Base-by-base conservation (phyloP, 2,888 invertebrate species). In the Ariolimax columbianus region DNA sequence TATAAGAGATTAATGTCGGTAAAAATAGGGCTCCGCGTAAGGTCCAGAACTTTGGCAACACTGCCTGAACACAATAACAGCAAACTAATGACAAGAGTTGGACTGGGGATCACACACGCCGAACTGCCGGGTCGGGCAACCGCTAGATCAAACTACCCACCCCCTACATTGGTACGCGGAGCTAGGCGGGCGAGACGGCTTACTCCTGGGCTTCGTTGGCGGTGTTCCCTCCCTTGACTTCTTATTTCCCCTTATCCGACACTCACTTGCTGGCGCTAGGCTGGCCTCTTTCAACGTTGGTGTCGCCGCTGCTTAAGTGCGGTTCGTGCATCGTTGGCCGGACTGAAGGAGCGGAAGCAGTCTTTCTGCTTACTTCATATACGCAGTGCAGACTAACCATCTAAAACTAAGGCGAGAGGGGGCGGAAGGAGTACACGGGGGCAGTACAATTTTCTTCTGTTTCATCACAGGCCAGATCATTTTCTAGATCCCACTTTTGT, bases 221-320 rank as follows among this genome's bases (percentile, higher is more conserved):
- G 55, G 51, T 26, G 38, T 63, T 79, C 6, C 30, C 66, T 30
- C 14, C 40, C n/a, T 66, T 40, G 7, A 2, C 30, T n/a, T 66
- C 38, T 66, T 17, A 51, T 0, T 30, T 47, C 55, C 79, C 38
- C 66, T n/a, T 30, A 14, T 75, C 17, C 43, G 30, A 30, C 17
- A 38, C 73, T 47, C 47, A 47, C 73, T 75, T 30, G 73, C 30
- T 30, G 73, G 73, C 73, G 73, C 43, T 43, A 30, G 73, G 73
- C 47, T 75, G 30, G 73, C 43, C 73, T 11, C 9, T 75, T 26
- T 40, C 36, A n/a, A 63, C 17, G 17, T 38, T 66, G 79, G 43
- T 43, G 59, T 63, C 55, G n/a, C 78, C 59, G 38, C 55, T 77
- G 79, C 26, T 30, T n/a, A 75, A 75, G 73, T 75, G 73, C 73